Conservation (phyloP, 2,888 invertebrate genomes). For the Drosophila prolongata region DNA sequence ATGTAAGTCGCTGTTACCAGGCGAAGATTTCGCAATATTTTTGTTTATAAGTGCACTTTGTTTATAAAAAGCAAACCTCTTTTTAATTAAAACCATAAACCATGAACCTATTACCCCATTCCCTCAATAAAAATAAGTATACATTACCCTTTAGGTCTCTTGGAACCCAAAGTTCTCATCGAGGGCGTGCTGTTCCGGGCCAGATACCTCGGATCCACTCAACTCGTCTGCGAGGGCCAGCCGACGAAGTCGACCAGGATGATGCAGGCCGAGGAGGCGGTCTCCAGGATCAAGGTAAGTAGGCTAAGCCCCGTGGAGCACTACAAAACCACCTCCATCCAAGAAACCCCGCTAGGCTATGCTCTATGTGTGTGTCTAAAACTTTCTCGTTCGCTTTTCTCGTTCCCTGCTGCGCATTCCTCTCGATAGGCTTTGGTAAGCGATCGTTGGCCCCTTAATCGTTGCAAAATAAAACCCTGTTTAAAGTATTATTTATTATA, state of each 20-base stretch:
- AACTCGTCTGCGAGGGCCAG: constrained; percentile 98
- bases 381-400: constrained; percentile 60
- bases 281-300: constrained; percentile 98
- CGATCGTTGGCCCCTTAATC: constrained; percentile 16
- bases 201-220: constrained; percentile 98
- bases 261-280: constrained; percentile 99
- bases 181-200: constrained; percentile 99
- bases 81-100: too few relatives aligned
- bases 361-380: constrained; percentile 37
- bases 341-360: constrained; percentile 19
- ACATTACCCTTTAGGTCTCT: constrained; percentile 83
- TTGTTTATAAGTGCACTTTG: not conserved
- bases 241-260: constrained; percentile 99
- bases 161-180: constrained; percentile 94
- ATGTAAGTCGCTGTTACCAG: constrained; percentile 24
- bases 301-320: too few relatives aligned
- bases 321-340: constrained; percentile 1
- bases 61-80: not conserved
- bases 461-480: not conserved
- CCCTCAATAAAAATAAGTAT: not conserved
- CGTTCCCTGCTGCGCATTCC: constrained; percentile 64
- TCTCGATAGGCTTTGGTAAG: constrained; percentile 80
- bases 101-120: not conserved
- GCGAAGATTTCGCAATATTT: not conserved
- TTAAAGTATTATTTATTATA: too few relatives aligned